phyloP scores from a whole-genome alignment of 2,888 invertebrate genomes.

The Pristionchus arcanus region DNA sequence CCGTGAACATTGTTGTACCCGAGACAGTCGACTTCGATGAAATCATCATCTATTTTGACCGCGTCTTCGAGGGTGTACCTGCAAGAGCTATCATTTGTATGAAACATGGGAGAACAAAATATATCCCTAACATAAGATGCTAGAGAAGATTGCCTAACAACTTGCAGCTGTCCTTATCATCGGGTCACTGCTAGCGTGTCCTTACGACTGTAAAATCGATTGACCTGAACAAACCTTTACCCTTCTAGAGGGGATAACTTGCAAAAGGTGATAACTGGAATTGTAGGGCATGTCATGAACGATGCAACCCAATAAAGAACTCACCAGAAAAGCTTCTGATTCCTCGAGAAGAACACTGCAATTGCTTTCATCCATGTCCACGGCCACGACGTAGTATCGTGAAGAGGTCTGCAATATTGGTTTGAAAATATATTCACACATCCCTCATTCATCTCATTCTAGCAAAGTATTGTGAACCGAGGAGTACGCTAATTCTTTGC shows the following conservation, averaged over 20 bases:
- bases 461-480: neutral
- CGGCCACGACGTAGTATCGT: neutral
- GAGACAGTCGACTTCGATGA: constrained; percentile 22
- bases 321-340: constrained; percentile 17
- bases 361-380: constrained; percentile 12
- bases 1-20: constrained; percentile 23
- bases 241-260: no score
- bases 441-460: no score
- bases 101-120: neutral
- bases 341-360: neutral
- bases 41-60: neutral
- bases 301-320: no score
- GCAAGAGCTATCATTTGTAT: neutral
- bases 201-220: no score
- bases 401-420: neutral
- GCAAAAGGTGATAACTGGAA: no score
- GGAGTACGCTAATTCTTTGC: neutral
- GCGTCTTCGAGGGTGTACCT: neutral
- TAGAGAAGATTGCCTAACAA: no score
- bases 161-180: no score
- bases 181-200: no score
- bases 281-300: no score
- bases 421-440: neutral
- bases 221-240: no score
- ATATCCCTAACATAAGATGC: no score